These are phyloP conservation scores for Kryptopterus vitreolus DNA, from an alignment of 2,797 vertebrate genomes.

Conservation along the genomic window DNA sequence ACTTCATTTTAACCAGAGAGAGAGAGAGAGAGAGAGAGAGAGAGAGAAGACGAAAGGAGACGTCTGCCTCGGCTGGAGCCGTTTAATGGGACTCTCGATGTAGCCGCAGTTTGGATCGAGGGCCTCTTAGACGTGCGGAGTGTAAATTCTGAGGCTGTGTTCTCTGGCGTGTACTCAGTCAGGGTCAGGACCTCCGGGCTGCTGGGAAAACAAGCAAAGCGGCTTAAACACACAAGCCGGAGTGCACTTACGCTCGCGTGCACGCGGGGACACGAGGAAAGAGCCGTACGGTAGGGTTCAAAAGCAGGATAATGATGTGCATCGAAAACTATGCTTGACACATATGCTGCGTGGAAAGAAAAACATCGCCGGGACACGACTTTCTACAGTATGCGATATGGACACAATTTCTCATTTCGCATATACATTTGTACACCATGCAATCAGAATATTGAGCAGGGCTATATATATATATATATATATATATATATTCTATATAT, in stretches of 20 bases:
- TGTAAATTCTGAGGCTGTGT: constrained; percentile 42
- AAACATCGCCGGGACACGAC: no score
- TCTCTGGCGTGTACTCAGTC: constrained; percentile 35
- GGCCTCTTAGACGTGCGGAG: constrained; percentile 42
- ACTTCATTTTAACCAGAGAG: constrained; percentile 36
- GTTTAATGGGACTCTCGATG: constrained; percentile 43
- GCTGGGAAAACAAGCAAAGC: constrained; percentile 40
- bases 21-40: no score
- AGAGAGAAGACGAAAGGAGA: background rate
- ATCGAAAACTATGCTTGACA: background rate
- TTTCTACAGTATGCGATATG: no score
- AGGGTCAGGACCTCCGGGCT: constrained; percentile 43
- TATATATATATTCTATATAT: no score
- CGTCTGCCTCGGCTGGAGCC: constrained; percentile 35
- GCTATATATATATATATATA: no score
- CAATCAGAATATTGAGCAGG: no score
- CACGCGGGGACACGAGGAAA: background rate
- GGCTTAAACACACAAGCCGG: constrained; percentile 13
- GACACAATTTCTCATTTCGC: no score
- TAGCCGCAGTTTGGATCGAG: constrained; percentile 38
- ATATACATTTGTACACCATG: no score
- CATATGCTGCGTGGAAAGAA: no score
- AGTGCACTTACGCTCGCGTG: background rate
- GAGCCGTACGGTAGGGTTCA: background rate
- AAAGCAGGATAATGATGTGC: background rate